Evolutionary conservation across 1,140 invertebrate species (phyloP).

Genomic region (Macrotrachela quadricornifera): DNA sequence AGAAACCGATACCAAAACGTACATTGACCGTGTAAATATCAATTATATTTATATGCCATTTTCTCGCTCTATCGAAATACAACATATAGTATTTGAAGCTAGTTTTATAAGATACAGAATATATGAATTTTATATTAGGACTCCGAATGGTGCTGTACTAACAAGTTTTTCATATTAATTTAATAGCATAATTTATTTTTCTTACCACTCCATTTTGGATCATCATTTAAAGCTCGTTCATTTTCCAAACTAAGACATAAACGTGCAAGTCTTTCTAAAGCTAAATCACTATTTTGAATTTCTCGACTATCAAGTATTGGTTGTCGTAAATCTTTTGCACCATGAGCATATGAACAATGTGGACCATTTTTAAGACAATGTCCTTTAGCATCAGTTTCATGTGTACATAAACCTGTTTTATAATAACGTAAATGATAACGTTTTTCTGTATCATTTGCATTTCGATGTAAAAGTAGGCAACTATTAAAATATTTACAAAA

Average conservation of each 20-base stretch:
- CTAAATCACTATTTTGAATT: slow-evolving; percentile 48
- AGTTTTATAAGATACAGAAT: no score
- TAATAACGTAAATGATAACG: slow-evolving; percentile 91
- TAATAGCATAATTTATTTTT: no score
- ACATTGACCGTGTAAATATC: no score
- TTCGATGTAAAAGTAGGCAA: slow-evolving; percentile 78
- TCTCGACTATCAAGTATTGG: slow-evolving; percentile 81
- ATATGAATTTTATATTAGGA: no score
- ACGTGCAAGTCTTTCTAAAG: no score
- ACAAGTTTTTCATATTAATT: no score
- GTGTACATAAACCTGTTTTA: slow-evolving; percentile 94
- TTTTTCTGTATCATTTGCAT: slow-evolving; percentile 85
- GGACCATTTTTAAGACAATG: slow-evolving; percentile 91
- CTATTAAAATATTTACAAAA: no score
- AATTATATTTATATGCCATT: no score
- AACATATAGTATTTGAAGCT: no score
- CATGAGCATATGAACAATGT: slow-evolving; percentile 96
- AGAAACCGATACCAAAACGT: no score
- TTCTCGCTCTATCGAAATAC: no score
- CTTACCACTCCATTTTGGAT: slow-evolving; percentile 83
- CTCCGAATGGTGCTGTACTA: no score
- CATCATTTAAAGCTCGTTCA: slow-evolving; percentile 65
- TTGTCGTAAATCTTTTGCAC: slow-evolving; percentile 70
- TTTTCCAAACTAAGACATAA: slow-evolving; percentile 3
- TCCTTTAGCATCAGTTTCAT: slow-evolving; percentile 80